A percentile compares a stretch with the other conserved stretches of the same genome.
These are phyloP conservation scores for Luidia sarsii DNA, from an alignment of 53 echinoderm and acorn worm species.

Conservation along the genomic window DNA sequence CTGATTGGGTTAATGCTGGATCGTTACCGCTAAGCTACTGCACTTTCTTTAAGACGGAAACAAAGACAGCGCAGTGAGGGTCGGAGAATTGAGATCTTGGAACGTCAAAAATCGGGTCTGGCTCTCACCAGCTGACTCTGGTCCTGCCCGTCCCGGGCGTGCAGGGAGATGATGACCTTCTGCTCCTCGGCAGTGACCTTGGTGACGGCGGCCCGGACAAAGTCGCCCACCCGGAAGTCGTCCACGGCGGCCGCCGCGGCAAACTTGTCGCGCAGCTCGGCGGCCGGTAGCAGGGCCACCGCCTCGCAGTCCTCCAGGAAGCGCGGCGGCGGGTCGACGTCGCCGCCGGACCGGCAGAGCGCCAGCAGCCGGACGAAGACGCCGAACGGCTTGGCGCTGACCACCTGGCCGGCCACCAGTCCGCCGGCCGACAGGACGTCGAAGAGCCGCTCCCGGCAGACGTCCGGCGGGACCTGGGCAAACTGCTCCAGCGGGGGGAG, in stretches of 20 bases:
- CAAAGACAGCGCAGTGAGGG: no score
- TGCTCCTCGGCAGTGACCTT: slow-evolving; percentile 75
- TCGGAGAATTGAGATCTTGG: no score
- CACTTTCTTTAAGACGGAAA: no score
- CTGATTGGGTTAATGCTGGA: no score
- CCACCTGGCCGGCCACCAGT: slow-evolving; percentile 68
- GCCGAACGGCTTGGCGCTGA: slow-evolving; percentile 89
- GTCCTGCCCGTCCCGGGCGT: slow-evolving; percentile 42
- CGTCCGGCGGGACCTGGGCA: slow-evolving; percentile 63
- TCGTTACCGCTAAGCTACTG: no score
- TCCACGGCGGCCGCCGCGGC: slow-evolving; percentile 54
- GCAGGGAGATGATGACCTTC: slow-evolving; percentile 86
- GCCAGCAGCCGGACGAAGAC: slow-evolving; percentile 80
- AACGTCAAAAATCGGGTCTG: no score
- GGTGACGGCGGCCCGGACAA: slow-evolving; percentile 76
- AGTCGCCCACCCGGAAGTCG: slow-evolving; percentile 70
- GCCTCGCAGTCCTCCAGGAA: slow-evolving; percentile 74
- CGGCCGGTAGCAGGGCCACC: slow-evolving; percentile 73
- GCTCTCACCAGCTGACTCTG: slow-evolving; percentile 63
- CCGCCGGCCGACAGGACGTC: slow-evolving; percentile 66
- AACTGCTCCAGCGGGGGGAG: slow-evolving; percentile 88
- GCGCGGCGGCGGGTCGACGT: no score
- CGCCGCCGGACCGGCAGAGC: slow-evolving; percentile 62
- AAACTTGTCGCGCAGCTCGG: slow-evolving; percentile 72
- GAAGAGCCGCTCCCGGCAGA: slow-evolving; percentile 65